These are phyloP conservation scores for Halichoeres trimaculatus DNA, from an alignment of 2,113 vertebrate genomes.

Conservation along the genomic window DNA sequence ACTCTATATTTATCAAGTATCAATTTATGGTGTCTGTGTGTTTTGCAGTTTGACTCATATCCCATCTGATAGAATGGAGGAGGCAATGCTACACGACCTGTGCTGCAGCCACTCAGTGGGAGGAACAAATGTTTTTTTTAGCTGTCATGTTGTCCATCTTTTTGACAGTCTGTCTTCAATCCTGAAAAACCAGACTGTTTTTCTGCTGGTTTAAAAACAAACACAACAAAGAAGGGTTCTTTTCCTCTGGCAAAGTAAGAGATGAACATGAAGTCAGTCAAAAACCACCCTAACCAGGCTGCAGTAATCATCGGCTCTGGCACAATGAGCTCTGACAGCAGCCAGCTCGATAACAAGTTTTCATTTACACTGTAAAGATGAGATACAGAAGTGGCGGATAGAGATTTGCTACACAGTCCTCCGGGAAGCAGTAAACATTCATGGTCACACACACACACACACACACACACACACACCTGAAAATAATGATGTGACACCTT, in stretches of 20 bases:
- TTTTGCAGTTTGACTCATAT: too few species aligned
- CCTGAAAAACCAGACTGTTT: slow-evolving; percentile 1
- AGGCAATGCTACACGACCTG: too few species aligned
- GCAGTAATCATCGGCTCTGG: slow-evolving; percentile 51
- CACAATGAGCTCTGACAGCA: slow-evolving; percentile 59
- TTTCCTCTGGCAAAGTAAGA: slow-evolving; percentile 10
- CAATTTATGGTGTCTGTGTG: too few species aligned
- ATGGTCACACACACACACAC: neutral
- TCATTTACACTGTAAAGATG: slow-evolving; percentile 45
- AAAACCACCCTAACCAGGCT: slow-evolving; percentile 26
- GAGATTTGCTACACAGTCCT: slow-evolving; percentile 35
- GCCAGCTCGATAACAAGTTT: slow-evolving; percentile 34
- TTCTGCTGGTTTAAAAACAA: too few species aligned
- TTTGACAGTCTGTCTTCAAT: too few species aligned
- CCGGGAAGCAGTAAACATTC: slow-evolving; percentile 24
- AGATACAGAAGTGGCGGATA: slow-evolving; percentile 45
- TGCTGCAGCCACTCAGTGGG: too few species aligned
- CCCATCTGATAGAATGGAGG: too few species aligned
- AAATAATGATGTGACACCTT: neutral
- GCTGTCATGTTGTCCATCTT: too few species aligned
- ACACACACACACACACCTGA: slow-evolving; percentile 4
- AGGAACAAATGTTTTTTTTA: too few species aligned
- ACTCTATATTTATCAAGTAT: too few species aligned
- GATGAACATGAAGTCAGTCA: slow-evolving; percentile 24
- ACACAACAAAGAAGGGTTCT: too few species aligned